phyloP scores from a whole-genome alignment of 1,140 invertebrate genomes.

The Philopotamus ludificatus region DNA sequence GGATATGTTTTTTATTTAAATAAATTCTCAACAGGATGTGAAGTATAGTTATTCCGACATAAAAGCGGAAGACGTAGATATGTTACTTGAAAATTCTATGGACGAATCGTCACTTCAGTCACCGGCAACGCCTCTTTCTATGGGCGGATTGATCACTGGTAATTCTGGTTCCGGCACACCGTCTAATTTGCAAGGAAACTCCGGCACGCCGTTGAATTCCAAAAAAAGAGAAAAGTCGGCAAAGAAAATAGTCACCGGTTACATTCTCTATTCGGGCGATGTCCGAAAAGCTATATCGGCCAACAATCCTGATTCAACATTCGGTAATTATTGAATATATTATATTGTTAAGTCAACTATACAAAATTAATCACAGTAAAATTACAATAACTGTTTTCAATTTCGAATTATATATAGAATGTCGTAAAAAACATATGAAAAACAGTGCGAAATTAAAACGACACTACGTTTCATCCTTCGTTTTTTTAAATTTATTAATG shows the following conservation, averaged over 20 bases:
- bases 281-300: constrained; percentile 82
- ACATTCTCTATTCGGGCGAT: constrained; percentile 98
- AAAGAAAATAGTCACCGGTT: constrained; percentile 93
- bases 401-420: neutral
- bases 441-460: too few species aligned
- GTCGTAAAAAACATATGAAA: neutral
- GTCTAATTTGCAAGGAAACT: constrained; percentile 48
- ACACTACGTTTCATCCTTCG: too few species aligned
- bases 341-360: constrained; percentile 15
- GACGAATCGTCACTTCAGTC: constrained; percentile 53
- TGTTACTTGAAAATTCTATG: constrained; percentile 53
- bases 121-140: constrained; percentile 52
- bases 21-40: neutral
- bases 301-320: constrained; percentile 90
- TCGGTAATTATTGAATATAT: constrained; percentile 66
- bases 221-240: constrained; percentile 69
- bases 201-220: constrained; percentile 22
- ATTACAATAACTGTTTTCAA: neutral
- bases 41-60: constrained; percentile 39
- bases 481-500: too few species aligned
- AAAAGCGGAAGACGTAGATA: constrained; percentile 53
- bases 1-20: neutral
- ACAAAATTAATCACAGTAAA: too few species aligned
- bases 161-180: constrained; percentile 51
- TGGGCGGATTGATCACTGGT: constrained; percentile 42